Evolutionary conservation across 1,140 invertebrate genomes (phyloP).

Genomic region (Lasaia peninsularis): DNA sequence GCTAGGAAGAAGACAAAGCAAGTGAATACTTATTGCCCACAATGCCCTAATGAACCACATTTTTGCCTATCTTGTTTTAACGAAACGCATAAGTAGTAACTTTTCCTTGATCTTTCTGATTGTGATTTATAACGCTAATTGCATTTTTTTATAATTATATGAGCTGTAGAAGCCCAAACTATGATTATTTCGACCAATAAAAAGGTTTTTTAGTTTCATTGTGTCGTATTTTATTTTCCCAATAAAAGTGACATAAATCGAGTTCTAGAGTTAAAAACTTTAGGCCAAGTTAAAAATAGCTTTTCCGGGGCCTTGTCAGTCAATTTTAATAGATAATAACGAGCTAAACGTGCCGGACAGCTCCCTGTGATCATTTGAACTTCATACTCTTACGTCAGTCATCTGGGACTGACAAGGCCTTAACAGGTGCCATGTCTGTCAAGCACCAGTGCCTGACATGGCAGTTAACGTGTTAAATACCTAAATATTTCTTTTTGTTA

Average conservation of each 20-base stretch:
- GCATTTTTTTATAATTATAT: constrained; percentile 18
- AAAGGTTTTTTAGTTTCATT: constrained; percentile 18
- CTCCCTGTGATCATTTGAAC: constrained; percentile 11
- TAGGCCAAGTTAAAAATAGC: background rate
- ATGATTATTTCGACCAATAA: constrained; percentile 18
- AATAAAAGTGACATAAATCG: constrained; percentile 11
- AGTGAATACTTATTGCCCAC: constrained; percentile 23
- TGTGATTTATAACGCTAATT: constrained; percentile 17
- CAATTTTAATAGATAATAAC: constrained; percentile 20
- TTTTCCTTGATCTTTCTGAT: constrained; percentile 16
- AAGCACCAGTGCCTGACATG: constrained; percentile 22
- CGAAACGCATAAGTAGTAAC: constrained; percentile 13
- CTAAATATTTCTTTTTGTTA: no score
- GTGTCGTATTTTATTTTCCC: constrained; percentile 15
- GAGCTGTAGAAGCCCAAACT: constrained; percentile 16
- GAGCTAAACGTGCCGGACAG: constrained; percentile 19
- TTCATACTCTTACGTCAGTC: constrained; percentile 13
- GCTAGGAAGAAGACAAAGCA: constrained; percentile 24
- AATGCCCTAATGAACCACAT: constrained; percentile 17
- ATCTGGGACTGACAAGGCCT: constrained; percentile 18
- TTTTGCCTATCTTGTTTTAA: constrained; percentile 17
- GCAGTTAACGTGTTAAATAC: constrained; percentile 24
- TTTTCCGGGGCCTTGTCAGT: constrained; percentile 18
- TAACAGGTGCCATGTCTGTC: constrained; percentile 20
- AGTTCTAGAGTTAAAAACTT: constrained; percentile 17